Conservation (phyloP, 2,888 invertebrate species). For the Drosophila birchii region DNA sequence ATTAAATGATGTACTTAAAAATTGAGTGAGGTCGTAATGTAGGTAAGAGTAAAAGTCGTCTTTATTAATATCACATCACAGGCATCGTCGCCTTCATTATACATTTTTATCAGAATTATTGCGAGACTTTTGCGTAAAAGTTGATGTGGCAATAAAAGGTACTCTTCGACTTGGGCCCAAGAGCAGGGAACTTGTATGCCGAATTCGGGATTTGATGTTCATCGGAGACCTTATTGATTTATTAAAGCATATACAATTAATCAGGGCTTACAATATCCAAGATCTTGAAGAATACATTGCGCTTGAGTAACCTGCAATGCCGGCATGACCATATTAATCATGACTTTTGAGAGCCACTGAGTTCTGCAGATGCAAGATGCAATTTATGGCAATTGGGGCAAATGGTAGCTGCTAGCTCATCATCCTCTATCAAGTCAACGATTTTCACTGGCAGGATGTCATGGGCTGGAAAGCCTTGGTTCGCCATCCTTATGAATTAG, state of each 20-base stretch:
- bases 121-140: not conserved
- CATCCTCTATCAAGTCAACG: slow-evolving; percentile 9
- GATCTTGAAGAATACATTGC: not conserved
- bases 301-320: not conserved
- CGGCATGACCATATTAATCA: not conserved
- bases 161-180: not conserved
- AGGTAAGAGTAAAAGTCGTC: slow-evolving; percentile 5
- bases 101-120: not conserved
- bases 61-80: not conserved
- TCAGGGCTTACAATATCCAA: too few relatives aligned
- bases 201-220: too few relatives aligned
- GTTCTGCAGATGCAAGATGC: too few relatives aligned
- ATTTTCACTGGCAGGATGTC: not conserved
- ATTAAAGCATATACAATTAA: too few relatives aligned
- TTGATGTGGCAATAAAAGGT: not conserved
- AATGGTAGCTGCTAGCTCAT: too few relatives aligned
- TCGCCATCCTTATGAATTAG: not conserved
- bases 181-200: not conserved
- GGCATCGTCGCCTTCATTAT: not conserved
- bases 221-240: too few relatives aligned
- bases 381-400: too few relatives aligned
- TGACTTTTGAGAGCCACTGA: too few relatives aligned
- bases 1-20: slow-evolving; percentile 74
- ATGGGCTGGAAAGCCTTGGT: not conserved
- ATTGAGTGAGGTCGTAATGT: slow-evolving; percentile 58